These are phyloP conservation scores for Hypomecis punctinalis DNA, from an alignment of 2,888 invertebrate genomes.

Conservation along the genomic window DNA sequence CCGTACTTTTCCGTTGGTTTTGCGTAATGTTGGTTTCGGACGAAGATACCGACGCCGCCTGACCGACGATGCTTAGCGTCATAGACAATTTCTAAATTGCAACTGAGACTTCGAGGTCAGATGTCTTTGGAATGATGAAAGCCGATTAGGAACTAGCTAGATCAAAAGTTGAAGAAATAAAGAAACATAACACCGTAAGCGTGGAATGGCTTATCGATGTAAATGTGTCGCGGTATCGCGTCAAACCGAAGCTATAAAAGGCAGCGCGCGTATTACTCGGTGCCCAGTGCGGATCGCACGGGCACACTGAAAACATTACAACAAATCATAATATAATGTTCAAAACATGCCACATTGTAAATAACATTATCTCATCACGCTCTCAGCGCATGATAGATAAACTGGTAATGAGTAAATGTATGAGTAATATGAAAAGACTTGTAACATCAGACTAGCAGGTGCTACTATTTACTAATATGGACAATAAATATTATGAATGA, in stretches of 20 bases:
- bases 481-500: constrained; percentile 28
- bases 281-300: constrained; percentile 82
- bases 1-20: constrained; percentile 70
- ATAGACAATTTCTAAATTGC: constrained; percentile 20
- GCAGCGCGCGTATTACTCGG: constrained; percentile 54
- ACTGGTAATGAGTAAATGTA: constrained; percentile 33
- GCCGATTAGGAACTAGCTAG: not conserved
- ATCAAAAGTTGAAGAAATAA: constrained; percentile 1
- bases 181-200: constrained; percentile 39
- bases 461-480: constrained; percentile 1
- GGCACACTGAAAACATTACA: constrained; percentile 68
- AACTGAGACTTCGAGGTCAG: constrained; percentile 3
- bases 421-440: constrained; percentile 17
- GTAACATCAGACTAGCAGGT: constrained; percentile 15
- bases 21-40: constrained; percentile 52
- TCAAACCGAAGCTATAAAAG: constrained; percentile 67
- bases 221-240: constrained; percentile 50
- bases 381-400: constrained; percentile 31
- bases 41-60: constrained; percentile 17
- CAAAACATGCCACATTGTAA: constrained; percentile 18
- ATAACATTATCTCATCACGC: constrained; percentile 25
- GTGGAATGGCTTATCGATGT: constrained; percentile 44
- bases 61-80: constrained; percentile 14
- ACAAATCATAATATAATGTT: constrained; percentile 6
- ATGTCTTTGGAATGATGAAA: constrained; percentile 1